A percentile compares a stretch with the other conserved stretches of the same genome.
These are phyloP conservation scores for Epinotia ramella DNA, from an alignment of 2,888 invertebrate species.

Conservation along the genomic window DNA sequence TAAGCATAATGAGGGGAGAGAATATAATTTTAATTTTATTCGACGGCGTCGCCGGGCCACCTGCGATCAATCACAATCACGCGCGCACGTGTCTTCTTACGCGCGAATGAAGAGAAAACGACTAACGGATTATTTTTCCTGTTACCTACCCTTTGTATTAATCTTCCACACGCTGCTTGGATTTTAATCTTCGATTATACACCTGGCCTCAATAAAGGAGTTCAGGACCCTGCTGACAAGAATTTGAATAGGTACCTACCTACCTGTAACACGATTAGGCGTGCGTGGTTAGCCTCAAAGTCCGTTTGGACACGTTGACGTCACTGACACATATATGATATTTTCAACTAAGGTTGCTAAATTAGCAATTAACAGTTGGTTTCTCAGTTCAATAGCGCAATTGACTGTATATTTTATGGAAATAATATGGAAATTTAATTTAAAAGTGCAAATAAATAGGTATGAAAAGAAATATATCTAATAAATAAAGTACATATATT, in stretches of 20 bases:
- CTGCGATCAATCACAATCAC: conserved; percentile 76
- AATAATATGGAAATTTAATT: background rate
- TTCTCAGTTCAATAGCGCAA: background rate
- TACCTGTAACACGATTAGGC: too few relatives aligned
- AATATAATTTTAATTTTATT: conserved; percentile 75
- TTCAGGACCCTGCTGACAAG: background rate
- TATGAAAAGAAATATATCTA: background rate
- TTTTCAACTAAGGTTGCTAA: too few relatives aligned
- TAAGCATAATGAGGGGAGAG: conserved; percentile 63
- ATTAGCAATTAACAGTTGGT: too few relatives aligned
- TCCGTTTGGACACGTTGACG: too few relatives aligned
- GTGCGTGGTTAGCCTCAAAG: too few relatives aligned
- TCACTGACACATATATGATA: too few relatives aligned
- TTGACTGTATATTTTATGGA: background rate
- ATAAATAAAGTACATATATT: background rate
- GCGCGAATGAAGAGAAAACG: conserved; percentile 69
- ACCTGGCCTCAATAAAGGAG: background rate
- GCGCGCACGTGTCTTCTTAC: conserved; percentile 69
- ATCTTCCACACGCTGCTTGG: conserved; percentile 56
- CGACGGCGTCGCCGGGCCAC: conserved; percentile 58
- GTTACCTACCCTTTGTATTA: conserved; percentile 59
- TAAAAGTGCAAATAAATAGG: background rate
- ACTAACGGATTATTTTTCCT: conserved; percentile 68
- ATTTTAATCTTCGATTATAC: conserved; percentile 3
- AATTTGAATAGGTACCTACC: too few relatives aligned